A percentile compares a stretch with the other conserved stretches of the same genome.
Evolutionary conservation across 2,797 vertebrate genomes (phyloP).

Genomic region (Rallus crepitans): DNA sequence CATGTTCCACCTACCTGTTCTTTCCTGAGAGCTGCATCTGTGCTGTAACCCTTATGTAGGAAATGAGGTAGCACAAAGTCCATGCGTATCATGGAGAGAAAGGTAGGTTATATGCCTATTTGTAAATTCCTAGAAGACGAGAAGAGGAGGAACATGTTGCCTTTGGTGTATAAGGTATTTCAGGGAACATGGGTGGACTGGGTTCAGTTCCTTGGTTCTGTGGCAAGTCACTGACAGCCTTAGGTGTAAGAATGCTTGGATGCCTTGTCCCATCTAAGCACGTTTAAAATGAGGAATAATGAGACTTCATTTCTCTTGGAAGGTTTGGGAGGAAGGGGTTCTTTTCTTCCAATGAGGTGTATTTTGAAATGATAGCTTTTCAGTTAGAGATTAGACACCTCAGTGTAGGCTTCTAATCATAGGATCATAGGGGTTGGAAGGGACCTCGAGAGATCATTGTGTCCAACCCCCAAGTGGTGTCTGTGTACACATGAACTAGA

Average conservation of each 20-base stretch:
- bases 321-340: not conserved
- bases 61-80: not conserved
- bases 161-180: not conserved
- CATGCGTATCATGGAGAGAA: not conserved
- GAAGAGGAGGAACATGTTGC: not conserved
- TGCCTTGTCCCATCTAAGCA: not conserved
- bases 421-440: too few species aligned
- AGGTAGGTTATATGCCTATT: not conserved
- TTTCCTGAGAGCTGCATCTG: not conserved
- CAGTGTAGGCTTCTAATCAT: not conserved
- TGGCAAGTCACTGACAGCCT: not conserved
- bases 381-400: not conserved
- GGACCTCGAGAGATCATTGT: too few species aligned
- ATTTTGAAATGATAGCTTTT: not conserved
- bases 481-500: not conserved
- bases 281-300: not conserved
- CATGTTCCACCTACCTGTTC: not conserved
- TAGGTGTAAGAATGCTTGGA: not conserved
- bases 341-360: not conserved
- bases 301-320: not conserved
- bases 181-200: not conserved
- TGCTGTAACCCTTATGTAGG: not conserved
- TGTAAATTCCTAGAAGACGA: not conserved
- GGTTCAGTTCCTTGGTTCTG: not conserved
- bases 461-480: not conserved